Conservation (phyloP, 2,797 vertebrate genomes). For the Sebastes taczanowskii region DNA sequence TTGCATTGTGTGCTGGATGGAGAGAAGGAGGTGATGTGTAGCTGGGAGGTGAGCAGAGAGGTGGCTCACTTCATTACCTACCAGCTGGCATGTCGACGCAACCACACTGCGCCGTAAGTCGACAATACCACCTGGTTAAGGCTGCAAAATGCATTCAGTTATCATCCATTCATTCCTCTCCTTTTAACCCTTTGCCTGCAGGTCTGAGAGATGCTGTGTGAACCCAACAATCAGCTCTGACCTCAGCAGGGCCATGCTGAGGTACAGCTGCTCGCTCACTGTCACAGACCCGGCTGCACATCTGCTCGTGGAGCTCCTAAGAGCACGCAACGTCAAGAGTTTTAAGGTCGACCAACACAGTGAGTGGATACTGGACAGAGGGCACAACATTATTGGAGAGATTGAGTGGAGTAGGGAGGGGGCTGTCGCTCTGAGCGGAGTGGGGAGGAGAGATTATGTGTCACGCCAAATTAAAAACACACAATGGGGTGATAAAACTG, state of each 20-base stretch:
- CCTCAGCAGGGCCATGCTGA: slow-evolving; percentile 10
- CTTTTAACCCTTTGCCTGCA: slow-evolving; percentile 11
- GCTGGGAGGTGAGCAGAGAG: slow-evolving; percentile 79
- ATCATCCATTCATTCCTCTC: neutral
- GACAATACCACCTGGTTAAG: neutral
- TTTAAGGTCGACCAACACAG: slow-evolving; percentile 52
- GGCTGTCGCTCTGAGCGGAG: neutral
- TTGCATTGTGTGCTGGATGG: slow-evolving; percentile 75
- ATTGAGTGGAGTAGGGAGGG: neutral
- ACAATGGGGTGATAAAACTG: neutral
- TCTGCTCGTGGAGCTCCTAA: slow-evolving; percentile 59
- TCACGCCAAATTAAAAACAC: slow-evolving; percentile 9
- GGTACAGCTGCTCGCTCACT: slow-evolving; percentile 69
- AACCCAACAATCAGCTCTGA: neutral
- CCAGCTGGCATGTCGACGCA: slow-evolving; percentile 65
- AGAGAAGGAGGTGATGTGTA: slow-evolving; percentile 69
- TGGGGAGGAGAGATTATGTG: neutral
- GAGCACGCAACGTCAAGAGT: slow-evolving; percentile 45
- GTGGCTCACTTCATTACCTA: slow-evolving; percentile 67
- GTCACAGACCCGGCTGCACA: slow-evolving; percentile 19
- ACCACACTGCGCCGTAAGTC: slow-evolving; percentile 58
- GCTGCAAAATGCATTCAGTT: neutral
- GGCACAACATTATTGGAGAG: neutral
- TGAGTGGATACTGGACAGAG: slow-evolving; percentile 50
- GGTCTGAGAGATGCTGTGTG: slow-evolving; percentile 51